Percentiles rank a stretch among this genome's conserved stretches.
Conservation (phyloP, 2,113 vertebrate genomes). For the Brienomyrus longianalis region DNA sequence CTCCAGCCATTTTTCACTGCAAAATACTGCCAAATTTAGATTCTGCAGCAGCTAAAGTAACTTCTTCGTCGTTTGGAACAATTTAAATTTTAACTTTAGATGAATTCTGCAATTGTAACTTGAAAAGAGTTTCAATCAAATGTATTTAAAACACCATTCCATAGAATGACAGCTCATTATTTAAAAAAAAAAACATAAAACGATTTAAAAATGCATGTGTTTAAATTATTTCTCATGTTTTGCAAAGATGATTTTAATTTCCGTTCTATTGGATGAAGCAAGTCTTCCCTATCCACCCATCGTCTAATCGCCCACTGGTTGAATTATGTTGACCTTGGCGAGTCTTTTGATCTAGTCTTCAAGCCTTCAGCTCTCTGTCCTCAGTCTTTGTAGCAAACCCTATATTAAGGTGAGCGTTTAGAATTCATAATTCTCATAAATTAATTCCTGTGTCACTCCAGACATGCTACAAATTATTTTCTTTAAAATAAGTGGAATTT, state of each 20-base stretch:
- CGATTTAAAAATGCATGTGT: neutral
- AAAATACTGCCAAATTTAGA: neutral
- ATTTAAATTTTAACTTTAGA: neutral
- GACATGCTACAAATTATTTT: neutral
- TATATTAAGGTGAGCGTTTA: neutral
- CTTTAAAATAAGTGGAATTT: neutral
- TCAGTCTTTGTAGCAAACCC: neutral
- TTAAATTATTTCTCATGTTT: neutral
- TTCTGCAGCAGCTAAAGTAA: neutral
- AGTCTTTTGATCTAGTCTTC: neutral
- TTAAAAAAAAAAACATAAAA: neutral
- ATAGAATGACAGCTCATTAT: neutral
- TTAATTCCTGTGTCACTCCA: neutral
- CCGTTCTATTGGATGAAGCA: neutral
- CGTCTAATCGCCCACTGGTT: neutral
- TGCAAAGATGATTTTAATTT: neutral
- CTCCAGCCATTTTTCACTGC: neutral
- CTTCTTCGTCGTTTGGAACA: neutral
- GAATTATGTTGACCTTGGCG: neutral
- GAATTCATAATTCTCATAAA: neutral
- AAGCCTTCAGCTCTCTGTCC: neutral
- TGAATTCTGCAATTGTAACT: neutral
- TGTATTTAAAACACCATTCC: neutral
- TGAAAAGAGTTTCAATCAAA: neutral
- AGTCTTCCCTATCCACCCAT: neutral